Percentiles rank a stretch among this genome's conserved stretches.
Evolutionary conservation across 2,888 invertebrate genomes (phyloP).

Genomic region (Margaritifera margaritifera): DNA sequence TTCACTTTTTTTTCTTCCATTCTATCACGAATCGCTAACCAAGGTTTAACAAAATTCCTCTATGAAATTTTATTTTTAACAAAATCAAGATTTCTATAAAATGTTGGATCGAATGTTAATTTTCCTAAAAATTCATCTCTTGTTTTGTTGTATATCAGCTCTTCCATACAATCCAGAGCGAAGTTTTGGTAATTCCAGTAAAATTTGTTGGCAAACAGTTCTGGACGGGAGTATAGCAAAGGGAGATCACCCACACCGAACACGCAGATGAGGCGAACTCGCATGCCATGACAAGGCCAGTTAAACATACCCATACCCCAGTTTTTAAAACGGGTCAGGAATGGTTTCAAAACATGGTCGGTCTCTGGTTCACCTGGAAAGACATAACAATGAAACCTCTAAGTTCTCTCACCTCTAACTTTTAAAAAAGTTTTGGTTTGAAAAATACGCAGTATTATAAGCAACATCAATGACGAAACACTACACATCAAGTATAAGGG

Average conservation of each 20-base stretch:
- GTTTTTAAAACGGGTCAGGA: slow-evolving; percentile 58
- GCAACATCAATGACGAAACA: no score
- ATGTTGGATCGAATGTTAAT: slow-evolving; percentile 28
- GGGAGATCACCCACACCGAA: slow-evolving; percentile 65
- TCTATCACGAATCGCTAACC: no score
- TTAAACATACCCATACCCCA: slow-evolving; percentile 41
- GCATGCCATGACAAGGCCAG: slow-evolving; percentile 55
- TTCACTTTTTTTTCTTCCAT: no score
- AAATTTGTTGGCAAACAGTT: slow-evolving; percentile 69
- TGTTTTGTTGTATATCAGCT: slow-evolving; percentile 45
- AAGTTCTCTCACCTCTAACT: no score
- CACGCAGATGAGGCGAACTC: slow-evolving; percentile 61
- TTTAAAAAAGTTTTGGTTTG: no score
- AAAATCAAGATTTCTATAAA: slow-evolving; percentile 37
- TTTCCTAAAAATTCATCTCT: slow-evolving; percentile 37
- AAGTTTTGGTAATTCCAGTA: slow-evolving; percentile 54
- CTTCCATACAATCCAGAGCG: slow-evolving; percentile 60
- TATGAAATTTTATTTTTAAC: slow-evolving; percentile 28
- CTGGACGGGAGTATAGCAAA: slow-evolving; percentile 40
- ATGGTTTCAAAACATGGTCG: slow-evolving; percentile 41
- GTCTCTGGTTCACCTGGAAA: slow-evolving; percentile 53
- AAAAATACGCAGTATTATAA: no score
- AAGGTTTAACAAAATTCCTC: neutral
- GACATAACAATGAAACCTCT: no score
- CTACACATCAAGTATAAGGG: no score